Percentiles rank a stretch among this genome's conserved stretches.
Evolutionary conservation across 2,888 invertebrate genomes (phyloP).

Genomic region (Spicauda simplicius): DNA sequence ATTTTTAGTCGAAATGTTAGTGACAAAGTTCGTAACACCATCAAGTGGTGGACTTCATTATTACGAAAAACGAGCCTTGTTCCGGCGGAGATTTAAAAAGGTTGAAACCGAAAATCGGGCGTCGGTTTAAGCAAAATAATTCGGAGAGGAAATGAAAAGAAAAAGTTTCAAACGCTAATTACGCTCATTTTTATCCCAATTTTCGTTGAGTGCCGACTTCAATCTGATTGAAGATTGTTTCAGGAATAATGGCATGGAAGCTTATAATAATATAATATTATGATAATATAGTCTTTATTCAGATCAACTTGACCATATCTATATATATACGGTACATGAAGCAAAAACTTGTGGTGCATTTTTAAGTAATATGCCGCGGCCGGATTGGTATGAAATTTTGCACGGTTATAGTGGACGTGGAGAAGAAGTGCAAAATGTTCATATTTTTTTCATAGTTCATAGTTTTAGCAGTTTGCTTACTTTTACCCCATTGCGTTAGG

Average conservation of each 20-base stretch:
- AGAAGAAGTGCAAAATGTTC: no score
- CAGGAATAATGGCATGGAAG: constrained; percentile 19
- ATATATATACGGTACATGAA: no score
- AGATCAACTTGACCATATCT: no score
- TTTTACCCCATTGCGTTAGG: no score
- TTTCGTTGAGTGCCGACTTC: constrained; percentile 33
- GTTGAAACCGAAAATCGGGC: constrained; percentile 17
- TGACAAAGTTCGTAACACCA: background rate
- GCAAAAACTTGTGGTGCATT: no score
- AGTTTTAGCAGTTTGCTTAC: no score
- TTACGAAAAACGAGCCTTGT: constrained; percentile 6
- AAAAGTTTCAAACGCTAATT: constrained; percentile 35
- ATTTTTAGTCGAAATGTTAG: background rate
- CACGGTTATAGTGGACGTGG: no score
- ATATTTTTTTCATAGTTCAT: no score
- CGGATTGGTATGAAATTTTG: no score
- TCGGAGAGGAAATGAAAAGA: constrained; percentile 28
- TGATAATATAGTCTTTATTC: no score
- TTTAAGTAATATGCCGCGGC: no score
- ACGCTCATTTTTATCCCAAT: constrained; percentile 33
- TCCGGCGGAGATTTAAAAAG: background rate
- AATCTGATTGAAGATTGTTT: constrained; percentile 36
- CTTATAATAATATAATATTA: no score
- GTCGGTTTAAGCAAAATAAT: constrained; percentile 21
- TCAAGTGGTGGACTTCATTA: background rate